Conservation (phyloP, 2,113 vertebrate genomes). For the Bubo bubo region DNA sequence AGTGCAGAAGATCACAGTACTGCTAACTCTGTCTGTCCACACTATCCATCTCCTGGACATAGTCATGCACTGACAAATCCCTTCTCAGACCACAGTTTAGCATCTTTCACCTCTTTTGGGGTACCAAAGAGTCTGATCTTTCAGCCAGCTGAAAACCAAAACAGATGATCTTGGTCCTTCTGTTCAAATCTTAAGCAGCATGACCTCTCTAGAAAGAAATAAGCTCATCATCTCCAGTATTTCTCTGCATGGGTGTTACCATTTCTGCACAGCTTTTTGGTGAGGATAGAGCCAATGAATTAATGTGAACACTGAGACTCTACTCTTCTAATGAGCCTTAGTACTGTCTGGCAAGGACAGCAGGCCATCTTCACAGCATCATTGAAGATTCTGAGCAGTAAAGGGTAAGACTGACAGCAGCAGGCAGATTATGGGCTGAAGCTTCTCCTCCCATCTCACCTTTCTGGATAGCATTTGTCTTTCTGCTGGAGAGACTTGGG, state of each 20-base stretch:
- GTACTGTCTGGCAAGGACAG: not conserved
- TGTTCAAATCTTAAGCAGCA: not conserved
- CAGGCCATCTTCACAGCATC: not conserved
- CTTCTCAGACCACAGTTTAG: not conserved
- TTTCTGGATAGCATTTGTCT: not conserved
- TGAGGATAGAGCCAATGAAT: not conserved
- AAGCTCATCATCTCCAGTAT: not conserved
- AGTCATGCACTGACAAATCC: not conserved
- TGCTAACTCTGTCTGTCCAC: not conserved
- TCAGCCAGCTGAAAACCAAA: not conserved
- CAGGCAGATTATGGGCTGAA: not conserved
- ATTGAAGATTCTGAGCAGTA: not conserved
- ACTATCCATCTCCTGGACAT: not conserved
- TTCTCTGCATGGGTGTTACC: not conserved
- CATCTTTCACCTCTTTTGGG: not conserved
- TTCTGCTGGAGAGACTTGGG: not conserved
- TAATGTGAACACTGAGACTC: not conserved
- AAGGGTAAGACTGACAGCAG: not conserved
- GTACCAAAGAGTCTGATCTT: not conserved
- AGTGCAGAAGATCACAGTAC: not conserved
- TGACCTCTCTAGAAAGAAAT: not conserved
- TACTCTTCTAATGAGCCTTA: not conserved
- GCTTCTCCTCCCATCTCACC: not conserved
- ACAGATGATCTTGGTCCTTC: not conserved
- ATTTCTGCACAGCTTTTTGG: not conserved